phyloP scores from a whole-genome alignment of 1,140 invertebrate species.

The Zelostemma sp. region DNA sequence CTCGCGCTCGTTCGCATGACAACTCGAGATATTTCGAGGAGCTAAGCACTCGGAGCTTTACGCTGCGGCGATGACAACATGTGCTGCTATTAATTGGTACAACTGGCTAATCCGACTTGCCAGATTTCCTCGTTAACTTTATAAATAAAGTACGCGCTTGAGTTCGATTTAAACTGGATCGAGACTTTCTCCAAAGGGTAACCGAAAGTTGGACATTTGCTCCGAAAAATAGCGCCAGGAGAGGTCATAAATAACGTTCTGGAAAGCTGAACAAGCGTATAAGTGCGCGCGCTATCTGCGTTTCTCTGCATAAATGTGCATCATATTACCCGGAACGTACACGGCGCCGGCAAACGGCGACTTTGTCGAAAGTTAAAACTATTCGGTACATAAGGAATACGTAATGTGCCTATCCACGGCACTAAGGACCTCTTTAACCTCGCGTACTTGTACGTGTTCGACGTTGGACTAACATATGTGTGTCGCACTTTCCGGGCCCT shows the following conservation, averaged over 20 bases:
- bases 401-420: constrained; percentile 19
- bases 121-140: neutral
- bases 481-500: neutral
- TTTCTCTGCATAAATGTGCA: constrained; percentile 14
- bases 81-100: constrained; percentile 3
- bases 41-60: neutral
- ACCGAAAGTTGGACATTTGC: too few relatives aligned
- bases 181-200: too few relatives aligned
- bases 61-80: neutral
- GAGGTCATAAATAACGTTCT: constrained; percentile 5
- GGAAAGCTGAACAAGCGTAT: constrained; percentile 10
- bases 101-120: neutral
- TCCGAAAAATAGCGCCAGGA: constrained; percentile 2
- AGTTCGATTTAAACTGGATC: too few relatives aligned
- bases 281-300: constrained; percentile 10
- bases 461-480: constrained; percentile 2
- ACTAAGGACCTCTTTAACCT: constrained; percentile 35
- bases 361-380: constrained; percentile 15
- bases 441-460: constrained; percentile 11
- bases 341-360: constrained; percentile 7
- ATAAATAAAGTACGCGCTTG: neutral
- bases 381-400: constrained; percentile 18
- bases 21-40: constrained; percentile 4
- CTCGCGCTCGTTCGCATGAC: constrained; percentile 1
- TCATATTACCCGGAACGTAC: constrained; percentile 14